These are phyloP conservation scores for Dermatemys mawii DNA, from an alignment of 2,113 vertebrate species.

Conservation along the genomic window DNA sequence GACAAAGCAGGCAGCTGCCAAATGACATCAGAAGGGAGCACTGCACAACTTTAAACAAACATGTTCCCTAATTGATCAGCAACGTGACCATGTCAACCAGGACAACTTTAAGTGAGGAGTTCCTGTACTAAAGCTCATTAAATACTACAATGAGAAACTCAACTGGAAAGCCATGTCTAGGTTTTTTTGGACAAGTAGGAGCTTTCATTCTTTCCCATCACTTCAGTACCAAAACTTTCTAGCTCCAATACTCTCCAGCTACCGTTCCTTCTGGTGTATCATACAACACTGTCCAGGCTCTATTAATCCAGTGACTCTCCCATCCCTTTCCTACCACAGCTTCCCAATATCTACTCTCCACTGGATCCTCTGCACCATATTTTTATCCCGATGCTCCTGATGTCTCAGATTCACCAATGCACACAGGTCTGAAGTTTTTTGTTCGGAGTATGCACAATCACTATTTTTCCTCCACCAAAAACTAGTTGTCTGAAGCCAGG, in stretches of 20 bases:
- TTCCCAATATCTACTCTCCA: neutral
- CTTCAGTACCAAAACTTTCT: neutral
- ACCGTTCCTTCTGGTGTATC: neutral
- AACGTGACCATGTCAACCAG: too few relatives aligned
- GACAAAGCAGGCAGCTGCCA: too few relatives aligned
- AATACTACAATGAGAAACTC: neutral
- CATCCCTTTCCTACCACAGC: neutral
- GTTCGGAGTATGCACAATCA: neutral
- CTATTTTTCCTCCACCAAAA: neutral
- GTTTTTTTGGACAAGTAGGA: neutral
- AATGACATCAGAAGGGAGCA: too few relatives aligned
- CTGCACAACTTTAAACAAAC: too few relatives aligned
- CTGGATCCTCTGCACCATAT: neutral
- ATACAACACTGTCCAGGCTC: neutral
- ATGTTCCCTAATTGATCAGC: too few relatives aligned
- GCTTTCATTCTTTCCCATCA: neutral
- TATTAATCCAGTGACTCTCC: neutral
- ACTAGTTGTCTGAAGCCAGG: fast-evolving
- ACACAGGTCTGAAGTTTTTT: neutral
- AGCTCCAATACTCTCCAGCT: neutral
- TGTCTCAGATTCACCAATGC: neutral
- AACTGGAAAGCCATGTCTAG: neutral
- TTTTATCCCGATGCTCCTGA: neutral
- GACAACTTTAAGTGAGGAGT: too few relatives aligned
- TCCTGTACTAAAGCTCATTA: neutral